Evolutionary conservation across 2,113 vertebrate species (phyloP).

Genomic region (Pachypanchax playfairii): DNA sequence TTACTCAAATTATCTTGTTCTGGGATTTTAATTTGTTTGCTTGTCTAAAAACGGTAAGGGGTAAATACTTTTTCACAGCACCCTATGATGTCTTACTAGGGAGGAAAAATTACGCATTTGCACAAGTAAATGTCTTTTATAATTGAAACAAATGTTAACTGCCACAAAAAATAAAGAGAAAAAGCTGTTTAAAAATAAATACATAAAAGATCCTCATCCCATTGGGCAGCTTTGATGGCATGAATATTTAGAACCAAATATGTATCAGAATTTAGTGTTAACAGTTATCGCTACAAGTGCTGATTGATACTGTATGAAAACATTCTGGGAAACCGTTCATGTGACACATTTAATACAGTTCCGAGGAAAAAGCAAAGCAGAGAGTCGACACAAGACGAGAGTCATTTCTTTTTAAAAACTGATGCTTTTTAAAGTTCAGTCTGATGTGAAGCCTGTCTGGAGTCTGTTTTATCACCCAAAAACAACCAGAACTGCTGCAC

Average conservation of each 20-base stretch:
- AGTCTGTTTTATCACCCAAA: no score
- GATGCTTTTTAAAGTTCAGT: no score
- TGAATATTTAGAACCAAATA: background rate
- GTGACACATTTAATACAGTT: background rate
- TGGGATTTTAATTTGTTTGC: no score
- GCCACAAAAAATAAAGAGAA: no score
- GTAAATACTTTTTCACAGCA: no score
- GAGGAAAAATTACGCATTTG: conserved; percentile 56
- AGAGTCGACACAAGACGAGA: no score
- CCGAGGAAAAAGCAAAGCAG: background rate
- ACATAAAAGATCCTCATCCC: background rate
- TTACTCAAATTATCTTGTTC: no score
- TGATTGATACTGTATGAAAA: background rate
- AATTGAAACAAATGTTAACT: conserved; percentile 44
- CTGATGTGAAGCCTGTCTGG: no score
- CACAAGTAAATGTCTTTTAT: conserved; percentile 43
- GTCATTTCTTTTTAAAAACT: no score
- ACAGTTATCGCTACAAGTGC: background rate
- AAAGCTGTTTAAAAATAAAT: conserved; percentile 7
- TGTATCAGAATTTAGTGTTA: conserved; percentile 4
- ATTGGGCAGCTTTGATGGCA: conserved; percentile 4
- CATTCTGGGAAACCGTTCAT: background rate
- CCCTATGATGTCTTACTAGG: conserved; percentile 66
- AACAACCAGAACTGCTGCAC: no score
- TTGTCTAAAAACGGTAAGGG: no score